These are phyloP conservation scores for Macrocentrus cingulum DNA, from an alignment of 1,140 invertebrate genomes.

Conservation along the genomic window DNA sequence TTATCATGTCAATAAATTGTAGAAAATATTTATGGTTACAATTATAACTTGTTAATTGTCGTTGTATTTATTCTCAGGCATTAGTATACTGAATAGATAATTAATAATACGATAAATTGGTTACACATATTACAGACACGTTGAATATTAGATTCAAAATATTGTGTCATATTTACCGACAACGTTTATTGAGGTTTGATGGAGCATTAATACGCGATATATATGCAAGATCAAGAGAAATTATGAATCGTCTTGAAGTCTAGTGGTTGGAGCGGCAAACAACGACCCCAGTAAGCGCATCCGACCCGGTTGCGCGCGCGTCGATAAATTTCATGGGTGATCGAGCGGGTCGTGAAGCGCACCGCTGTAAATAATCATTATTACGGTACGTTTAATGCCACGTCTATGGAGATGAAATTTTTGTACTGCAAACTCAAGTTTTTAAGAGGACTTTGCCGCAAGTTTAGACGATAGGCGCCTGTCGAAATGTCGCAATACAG, in stretches of 20 bases:
- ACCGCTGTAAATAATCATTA: slow-evolving; percentile 26
- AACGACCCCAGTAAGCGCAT: background rate
- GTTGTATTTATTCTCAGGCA: too few species aligned
- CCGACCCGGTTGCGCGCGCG: slow-evolving; percentile 7
- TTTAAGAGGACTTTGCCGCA: slow-evolving; percentile 6
- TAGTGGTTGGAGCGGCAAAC: background rate
- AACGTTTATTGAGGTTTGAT: slow-evolving; percentile 3
- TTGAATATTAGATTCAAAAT: too few species aligned
- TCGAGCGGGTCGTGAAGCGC: slow-evolving; percentile 22
- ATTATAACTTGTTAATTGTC: too few species aligned
- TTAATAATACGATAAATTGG: too few species aligned
- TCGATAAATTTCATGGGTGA: slow-evolving; percentile 26
- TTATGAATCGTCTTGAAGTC: slow-evolving; percentile 19
- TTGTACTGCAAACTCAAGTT: slow-evolving; percentile 6
- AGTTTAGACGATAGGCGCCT: background rate
- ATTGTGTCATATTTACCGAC: too few species aligned
- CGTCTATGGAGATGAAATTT: slow-evolving; percentile 11
- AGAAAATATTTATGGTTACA: too few species aligned
- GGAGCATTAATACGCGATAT: background rate
- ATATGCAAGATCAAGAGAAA: slow-evolving; percentile 10
- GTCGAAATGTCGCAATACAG: slow-evolving; percentile 15
- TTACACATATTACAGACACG: too few species aligned
- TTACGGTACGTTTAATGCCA: slow-evolving; percentile 27
- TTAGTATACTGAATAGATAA: too few species aligned
- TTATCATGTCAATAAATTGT: too few species aligned